These are phyloP conservation scores for Drosophila mettleri DNA, from an alignment of 2,888 invertebrate genomes.

Conservation along the genomic window DNA sequence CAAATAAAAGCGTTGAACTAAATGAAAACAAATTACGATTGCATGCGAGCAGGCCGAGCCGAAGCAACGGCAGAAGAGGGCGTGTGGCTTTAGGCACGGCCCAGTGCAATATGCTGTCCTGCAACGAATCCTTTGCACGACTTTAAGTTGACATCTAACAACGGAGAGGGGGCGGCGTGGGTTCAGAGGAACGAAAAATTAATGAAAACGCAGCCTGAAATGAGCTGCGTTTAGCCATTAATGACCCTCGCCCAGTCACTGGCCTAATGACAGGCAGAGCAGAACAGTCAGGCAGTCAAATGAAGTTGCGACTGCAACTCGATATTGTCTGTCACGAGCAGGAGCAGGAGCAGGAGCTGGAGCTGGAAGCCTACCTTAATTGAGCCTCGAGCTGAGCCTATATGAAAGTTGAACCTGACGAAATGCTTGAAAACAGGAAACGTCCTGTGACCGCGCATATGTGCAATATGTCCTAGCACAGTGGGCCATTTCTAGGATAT, in stretches of 20 bases:
- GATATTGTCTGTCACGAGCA: slow-evolving; percentile 65
- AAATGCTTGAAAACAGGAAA: background rate
- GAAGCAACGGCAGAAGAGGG: slow-evolving; percentile 8
- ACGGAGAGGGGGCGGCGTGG: slow-evolving; percentile 2
- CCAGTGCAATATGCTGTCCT: slow-evolving; percentile 60
- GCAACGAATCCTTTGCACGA: slow-evolving; percentile 21
- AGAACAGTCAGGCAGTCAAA: slow-evolving; percentile 70
- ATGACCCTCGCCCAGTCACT: slow-evolving; percentile 52
- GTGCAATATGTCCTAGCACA: background rate
- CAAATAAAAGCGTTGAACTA: slow-evolving; percentile 79
- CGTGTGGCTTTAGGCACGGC: slow-evolving; percentile 2
- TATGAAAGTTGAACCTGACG: slow-evolving; percentile 3
- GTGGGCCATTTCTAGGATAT: background rate
- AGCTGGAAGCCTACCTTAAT: too few species aligned
- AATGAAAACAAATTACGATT: slow-evolving; percentile 81
- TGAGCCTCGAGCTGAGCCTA: background rate
- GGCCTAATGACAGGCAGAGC: slow-evolving; percentile 10
- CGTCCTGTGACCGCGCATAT: background rate
- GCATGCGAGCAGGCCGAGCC: slow-evolving; percentile 63
- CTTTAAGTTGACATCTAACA: slow-evolving; percentile 9
- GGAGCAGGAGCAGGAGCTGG: too few species aligned
- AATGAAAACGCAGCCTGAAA: slow-evolving; percentile 59
- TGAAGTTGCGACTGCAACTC: slow-evolving; percentile 72
- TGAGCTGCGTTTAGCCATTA: slow-evolving; percentile 51
- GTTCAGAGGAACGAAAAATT: slow-evolving; percentile 51